Evolutionary conservation across 1,140 invertebrate genomes (phyloP).

Genomic region (Heliconius hewitsoni): DNA sequence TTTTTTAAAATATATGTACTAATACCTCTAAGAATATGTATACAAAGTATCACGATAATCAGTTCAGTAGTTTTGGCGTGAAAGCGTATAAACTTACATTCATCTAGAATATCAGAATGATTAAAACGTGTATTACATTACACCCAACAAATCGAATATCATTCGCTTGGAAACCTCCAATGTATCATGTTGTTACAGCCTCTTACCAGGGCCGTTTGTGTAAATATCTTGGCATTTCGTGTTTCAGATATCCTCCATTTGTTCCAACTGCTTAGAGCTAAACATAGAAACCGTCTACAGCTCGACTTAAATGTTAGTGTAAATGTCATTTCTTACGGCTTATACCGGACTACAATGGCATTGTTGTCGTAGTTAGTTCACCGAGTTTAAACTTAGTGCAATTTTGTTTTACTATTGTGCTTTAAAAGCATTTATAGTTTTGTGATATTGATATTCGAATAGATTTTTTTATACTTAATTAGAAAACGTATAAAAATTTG

Average conservation of each 20-base stretch:
- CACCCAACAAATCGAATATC: background rate
- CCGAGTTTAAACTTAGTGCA: background rate
- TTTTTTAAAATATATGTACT: no score
- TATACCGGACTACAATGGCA: background rate
- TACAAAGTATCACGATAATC: no score
- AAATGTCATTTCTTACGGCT: conserved; percentile 2
- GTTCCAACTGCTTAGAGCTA: background rate
- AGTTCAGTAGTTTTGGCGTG: no score
- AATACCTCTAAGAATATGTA: no score
- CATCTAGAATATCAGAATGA: no score
- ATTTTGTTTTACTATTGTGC: background rate
- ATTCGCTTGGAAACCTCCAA: background rate
- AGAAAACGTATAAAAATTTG: no score
- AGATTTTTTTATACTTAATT: no score
- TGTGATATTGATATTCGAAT: no score
- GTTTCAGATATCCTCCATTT: background rate
- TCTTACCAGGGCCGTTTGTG: background rate
- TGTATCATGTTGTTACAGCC: background rate
- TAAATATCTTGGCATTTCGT: conserved; percentile 11
- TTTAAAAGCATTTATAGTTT: background rate
- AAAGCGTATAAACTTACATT: no score
- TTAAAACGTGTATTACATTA: background rate
- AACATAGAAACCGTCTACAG: conserved; percentile 3
- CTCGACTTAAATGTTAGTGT: conserved; percentile 5
- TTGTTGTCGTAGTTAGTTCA: background rate